Percentiles rank a stretch among this genome's conserved stretches.
phyloP scores from a whole-genome alignment of 2,888 invertebrate genomes.

The Yponomeuta cagnagella region DNA sequence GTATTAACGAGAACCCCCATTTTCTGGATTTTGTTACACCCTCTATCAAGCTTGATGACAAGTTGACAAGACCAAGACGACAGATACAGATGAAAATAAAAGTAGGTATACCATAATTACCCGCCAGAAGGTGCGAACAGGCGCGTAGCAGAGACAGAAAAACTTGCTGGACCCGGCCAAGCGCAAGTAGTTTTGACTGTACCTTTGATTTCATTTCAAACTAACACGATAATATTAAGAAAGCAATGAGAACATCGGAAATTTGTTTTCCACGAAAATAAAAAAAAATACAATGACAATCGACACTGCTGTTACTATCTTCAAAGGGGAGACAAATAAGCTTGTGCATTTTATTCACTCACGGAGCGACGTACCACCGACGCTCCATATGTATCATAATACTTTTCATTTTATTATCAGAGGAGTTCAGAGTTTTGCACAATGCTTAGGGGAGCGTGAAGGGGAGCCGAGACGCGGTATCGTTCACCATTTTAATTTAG shows the following conservation, averaged over 20 bases:
- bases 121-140: too few species aligned
- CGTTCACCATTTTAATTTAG: constrained; percentile 75
- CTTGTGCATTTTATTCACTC: constrained; percentile 56
- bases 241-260: neutral
- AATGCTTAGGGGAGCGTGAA: constrained; percentile 33
- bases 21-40: too few species aligned
- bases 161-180: too few species aligned
- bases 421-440: constrained; percentile 35
- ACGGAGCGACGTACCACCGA: constrained; percentile 52
- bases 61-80: too few species aligned
- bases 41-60: too few species aligned
- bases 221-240: too few species aligned
- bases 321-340: constrained; percentile 49
- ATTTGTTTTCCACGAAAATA: neutral
- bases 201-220: too few species aligned
- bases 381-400: constrained; percentile 68
- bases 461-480: constrained; percentile 43
- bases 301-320: constrained; percentile 23
- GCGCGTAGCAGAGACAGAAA: too few species aligned
- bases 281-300: constrained; percentile 23
- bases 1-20: too few species aligned
- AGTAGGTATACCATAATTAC: too few species aligned
- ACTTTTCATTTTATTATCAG: constrained; percentile 66
- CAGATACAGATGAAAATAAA: too few species aligned
- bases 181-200: too few species aligned